Evolutionary conservation across 2,113 vertebrate genomes (phyloP).

Genomic region (Progne subis): DNA sequence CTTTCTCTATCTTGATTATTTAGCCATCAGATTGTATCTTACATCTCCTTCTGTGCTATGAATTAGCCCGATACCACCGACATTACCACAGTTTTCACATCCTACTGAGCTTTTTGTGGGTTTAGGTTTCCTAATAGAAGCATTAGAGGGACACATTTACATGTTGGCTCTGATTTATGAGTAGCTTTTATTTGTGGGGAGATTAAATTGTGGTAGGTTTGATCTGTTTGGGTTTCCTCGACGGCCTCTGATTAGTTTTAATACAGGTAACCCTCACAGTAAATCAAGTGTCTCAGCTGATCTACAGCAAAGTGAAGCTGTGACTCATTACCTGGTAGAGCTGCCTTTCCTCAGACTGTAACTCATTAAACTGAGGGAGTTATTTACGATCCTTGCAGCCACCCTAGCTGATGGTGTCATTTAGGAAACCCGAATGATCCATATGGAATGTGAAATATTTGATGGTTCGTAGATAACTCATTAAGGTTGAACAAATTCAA

Average conservation of each 20-base stretch:
- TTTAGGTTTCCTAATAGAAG: background rate
- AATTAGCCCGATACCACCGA: background rate
- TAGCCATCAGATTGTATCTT: background rate
- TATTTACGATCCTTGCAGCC: constrained; percentile 12
- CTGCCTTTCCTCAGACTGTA: background rate
- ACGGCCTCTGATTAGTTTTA: constrained; percentile 33
- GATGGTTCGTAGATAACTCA: background rate
- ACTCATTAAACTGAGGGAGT: constrained; percentile 11
- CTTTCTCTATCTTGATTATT: background rate
- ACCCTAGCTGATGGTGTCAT: background rate
- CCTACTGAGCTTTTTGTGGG: constrained; percentile 14
- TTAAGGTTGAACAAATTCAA: background rate
- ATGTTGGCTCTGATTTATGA: constrained; percentile 32
- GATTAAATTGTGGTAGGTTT: constrained; percentile 25
- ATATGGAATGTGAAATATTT: background rate
- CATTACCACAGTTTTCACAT: background rate
- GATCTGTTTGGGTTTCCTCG: constrained; percentile 22
- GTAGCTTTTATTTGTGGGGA: constrained; percentile 26
- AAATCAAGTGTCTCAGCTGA: constrained; percentile 39
- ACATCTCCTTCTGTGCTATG: background rate
- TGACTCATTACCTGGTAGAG: constrained; percentile 23
- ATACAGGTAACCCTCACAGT: background rate
- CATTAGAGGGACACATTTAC: background rate
- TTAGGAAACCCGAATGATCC: background rate
- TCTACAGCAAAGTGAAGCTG: background rate